phyloP scores from a whole-genome alignment of 2,888 invertebrate species.

The Drosophila histrio region DNA sequence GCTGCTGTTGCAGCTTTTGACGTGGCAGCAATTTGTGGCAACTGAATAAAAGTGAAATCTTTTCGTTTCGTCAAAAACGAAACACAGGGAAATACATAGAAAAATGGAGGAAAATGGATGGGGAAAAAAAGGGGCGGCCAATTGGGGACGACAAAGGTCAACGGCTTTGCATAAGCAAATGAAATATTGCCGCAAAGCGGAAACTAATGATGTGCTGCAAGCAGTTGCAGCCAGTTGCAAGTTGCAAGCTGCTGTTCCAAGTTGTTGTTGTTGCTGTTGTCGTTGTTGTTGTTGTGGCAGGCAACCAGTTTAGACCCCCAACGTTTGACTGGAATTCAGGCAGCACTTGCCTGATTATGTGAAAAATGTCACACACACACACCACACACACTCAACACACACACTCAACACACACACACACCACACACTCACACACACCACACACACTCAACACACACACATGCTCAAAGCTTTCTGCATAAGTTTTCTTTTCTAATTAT shows the following conservation, averaged over 20 bases:
- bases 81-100: not conserved
- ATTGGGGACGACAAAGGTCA: conserved; percentile 63
- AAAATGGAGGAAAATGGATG: not conserved
- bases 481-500: conserved; percentile 67
- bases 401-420: conserved; percentile 12
- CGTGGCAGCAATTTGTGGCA: conserved; percentile 57
- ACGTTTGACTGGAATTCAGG: conserved; percentile 69
- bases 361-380: conserved; percentile 77
- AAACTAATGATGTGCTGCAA: conserved; percentile 81
- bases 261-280: conserved; percentile 22
- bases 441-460: conserved; percentile 1
- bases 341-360: conserved; percentile 78
- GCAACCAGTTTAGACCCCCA: conserved; percentile 57
- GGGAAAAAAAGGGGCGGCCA: conserved; percentile 1
- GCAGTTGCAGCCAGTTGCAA: conserved; percentile 25
- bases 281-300: conserved; percentile 26
- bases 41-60: conserved; percentile 72
- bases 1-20: conserved; percentile 38
- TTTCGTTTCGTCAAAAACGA: conserved; percentile 13
- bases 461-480: conserved; percentile 29
- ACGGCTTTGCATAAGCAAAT: conserved; percentile 76
- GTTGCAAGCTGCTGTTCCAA: conserved; percentile 32
- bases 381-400: conserved; percentile 12
- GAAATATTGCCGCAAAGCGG: conserved; percentile 82
- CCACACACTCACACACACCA: conserved; percentile 10